phyloP scores from a whole-genome alignment of 2,113 vertebrate genomes.

The Monopterus albus region DNA sequence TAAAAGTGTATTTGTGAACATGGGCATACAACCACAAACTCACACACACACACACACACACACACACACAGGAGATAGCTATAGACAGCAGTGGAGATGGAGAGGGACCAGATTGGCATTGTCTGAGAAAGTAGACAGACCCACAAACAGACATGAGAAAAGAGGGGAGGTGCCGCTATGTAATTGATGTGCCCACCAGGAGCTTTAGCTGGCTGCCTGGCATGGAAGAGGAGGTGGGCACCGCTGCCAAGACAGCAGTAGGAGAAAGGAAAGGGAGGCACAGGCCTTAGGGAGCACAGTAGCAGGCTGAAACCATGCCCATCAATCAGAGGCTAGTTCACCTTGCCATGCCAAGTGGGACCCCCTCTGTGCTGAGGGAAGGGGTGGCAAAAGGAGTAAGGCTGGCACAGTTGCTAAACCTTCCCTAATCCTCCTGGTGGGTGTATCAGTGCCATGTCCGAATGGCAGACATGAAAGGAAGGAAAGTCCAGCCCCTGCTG shows the following conservation, averaged over 20 bases:
- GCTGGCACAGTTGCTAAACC: constrained; percentile 72
- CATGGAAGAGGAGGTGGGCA: constrained; percentile 71
- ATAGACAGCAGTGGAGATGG: constrained; percentile 67
- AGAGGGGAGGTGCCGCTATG: constrained; percentile 76
- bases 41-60: constrained; percentile 18
- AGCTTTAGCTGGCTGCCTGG: constrained; percentile 80
- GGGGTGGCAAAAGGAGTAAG: constrained; percentile 71
- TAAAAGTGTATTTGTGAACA: constrained; percentile 61
- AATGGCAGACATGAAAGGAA: constrained; percentile 50
- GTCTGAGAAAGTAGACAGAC: constrained; percentile 75
- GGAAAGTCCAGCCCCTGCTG: constrained; percentile 57
- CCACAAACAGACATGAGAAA: constrained; percentile 76
- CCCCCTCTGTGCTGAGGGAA: constrained; percentile 69
- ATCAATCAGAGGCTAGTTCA: constrained; percentile 86
- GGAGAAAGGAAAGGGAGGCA: constrained; percentile 75
- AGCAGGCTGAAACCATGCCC: constrained; percentile 80
- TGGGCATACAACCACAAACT: constrained; percentile 19
- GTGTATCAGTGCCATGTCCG: constrained; percentile 70
- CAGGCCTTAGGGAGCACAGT: constrained; percentile 74
- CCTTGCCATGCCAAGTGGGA: constrained; percentile 79
- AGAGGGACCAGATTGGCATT: constrained; percentile 75
- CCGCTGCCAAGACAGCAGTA: constrained; percentile 80
- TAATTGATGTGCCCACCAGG: constrained; percentile 86
- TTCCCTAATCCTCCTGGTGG: constrained; percentile 75
- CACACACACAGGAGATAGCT: constrained; percentile 47